Base-by-base conservation (phyloP, 2,888 invertebrate species). In the Tenthredo notha region DNA sequence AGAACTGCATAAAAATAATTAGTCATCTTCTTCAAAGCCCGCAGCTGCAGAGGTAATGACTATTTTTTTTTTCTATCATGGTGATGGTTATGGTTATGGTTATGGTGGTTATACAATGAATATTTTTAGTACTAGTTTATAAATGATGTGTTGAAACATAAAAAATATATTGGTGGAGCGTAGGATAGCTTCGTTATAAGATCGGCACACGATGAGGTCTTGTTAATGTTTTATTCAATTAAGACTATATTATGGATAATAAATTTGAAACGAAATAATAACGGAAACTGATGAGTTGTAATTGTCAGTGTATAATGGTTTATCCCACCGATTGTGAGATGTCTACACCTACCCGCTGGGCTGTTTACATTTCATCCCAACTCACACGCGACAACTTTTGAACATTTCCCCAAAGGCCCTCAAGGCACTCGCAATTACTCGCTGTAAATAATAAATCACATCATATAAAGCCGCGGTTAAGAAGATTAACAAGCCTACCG, bases 371-470 rank as follows among this genome's bases (percentile, higher is more conserved):
- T 61, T 37, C 58, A 80, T 40, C 61, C 58, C 10, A 80, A 80
- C 33, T 80, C 58, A 58, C 61, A 80, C 21, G 80, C n/a, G 18
- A 37, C 37, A 61, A 80, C 61, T 80, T 80, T 61, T 37, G 37
- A 40, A 80, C 61, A 37, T 21, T 61, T 10, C 61, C 40, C 37
- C 80, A 33, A 80, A 80, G n/a, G 80, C 67, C 83, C 47, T 40
- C 9, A 25, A 83, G 83, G 47, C 47, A 83, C 83, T 67, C 21
- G 83, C 58, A 83, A 83, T 83, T 83, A 67, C 47, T 47, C 83
- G 67, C 6, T 83, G 67, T 83, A 33, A 83, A 83, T 83, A 83
- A 83, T 83, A 47, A 83, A 83, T 83, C 83, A 83, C 21, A 83
- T 37, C 67, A 50, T 37, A 67, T 58, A 33, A 65, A 83, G 37